phyloP scores from a whole-genome alignment of 2,888 invertebrate species.

The Proisotoma minuta region DNA sequence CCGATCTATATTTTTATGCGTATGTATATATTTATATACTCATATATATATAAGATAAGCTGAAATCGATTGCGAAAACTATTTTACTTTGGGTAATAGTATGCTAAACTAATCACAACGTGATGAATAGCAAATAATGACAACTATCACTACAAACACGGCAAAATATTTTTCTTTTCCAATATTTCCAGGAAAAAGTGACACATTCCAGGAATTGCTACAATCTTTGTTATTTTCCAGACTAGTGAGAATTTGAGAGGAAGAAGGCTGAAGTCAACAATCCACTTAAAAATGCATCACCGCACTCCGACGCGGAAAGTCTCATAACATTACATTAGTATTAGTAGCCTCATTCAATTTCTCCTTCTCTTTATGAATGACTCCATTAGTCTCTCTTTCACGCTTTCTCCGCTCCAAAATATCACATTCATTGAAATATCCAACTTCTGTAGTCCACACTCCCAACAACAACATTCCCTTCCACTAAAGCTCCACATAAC shows the following conservation, averaged over 20 bases:
- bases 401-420: slow-evolving; percentile 1
- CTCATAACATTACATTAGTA: not conserved
- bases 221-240: no score
- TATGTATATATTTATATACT: not conserved
- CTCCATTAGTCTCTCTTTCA: slow-evolving; percentile 5
- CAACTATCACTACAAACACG: no score
- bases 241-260: no score
- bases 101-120: not conserved
- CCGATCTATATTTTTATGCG: no score
- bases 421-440: no score
- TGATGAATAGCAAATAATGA: not conserved
- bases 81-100: not conserved
- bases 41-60: not conserved
- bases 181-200: no score
- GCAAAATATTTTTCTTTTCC: no score
- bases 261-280: not conserved
- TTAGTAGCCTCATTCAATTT: slow-evolving; percentile 6
- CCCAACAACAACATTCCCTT: no score
- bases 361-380: slow-evolving; percentile 6
- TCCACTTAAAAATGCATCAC: slow-evolving; percentile 6
- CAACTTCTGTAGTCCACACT: no score
- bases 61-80: not conserved
- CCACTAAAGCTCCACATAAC: no score
- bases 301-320: not conserved
- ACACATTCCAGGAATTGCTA: no score